These are phyloP conservation scores for Sweltsa coloradensis DNA, from an alignment of 1,140 invertebrate genomes.

Conservation along the genomic window DNA sequence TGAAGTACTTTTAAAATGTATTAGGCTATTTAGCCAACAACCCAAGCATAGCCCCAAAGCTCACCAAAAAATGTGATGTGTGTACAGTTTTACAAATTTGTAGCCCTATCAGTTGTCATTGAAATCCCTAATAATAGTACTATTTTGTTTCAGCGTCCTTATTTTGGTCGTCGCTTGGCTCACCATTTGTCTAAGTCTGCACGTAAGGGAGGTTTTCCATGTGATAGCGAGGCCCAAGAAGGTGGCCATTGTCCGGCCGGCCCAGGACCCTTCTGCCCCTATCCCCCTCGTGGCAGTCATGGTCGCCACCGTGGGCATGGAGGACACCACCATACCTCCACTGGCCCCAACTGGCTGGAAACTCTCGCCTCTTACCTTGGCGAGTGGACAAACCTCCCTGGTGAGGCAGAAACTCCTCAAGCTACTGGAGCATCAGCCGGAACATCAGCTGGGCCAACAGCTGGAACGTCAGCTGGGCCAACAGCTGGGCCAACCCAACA, in stretches of 20 bases:
- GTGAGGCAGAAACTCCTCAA: background rate
- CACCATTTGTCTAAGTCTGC: constrained; percentile 6
- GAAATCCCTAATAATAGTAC: no score
- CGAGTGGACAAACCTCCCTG: background rate
- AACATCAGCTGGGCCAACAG: background rate
- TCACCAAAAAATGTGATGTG: no score
- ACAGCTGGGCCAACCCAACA: background rate
- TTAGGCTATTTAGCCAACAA: no score
- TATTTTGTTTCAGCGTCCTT: constrained; percentile 3
- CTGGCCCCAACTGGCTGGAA: background rate
- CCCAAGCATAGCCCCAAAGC: no score
- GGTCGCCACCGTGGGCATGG: background rate
- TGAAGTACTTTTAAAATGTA: no score
- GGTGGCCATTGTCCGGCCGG: background rate
- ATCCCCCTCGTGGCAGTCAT: no score
- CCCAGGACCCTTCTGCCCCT: background rate
- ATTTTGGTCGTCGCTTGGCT: constrained; percentile 4
- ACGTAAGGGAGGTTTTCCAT: background rate
- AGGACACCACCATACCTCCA: background rate
- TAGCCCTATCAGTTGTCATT: no score
- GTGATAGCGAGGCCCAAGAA: background rate
- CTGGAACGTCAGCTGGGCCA: background rate
- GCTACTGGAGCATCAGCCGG: background rate
- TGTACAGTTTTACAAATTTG: no score
- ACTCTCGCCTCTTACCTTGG: background rate